phyloP scores from a whole-genome alignment of 2,113 vertebrate species.

The Calypte anna region DNA sequence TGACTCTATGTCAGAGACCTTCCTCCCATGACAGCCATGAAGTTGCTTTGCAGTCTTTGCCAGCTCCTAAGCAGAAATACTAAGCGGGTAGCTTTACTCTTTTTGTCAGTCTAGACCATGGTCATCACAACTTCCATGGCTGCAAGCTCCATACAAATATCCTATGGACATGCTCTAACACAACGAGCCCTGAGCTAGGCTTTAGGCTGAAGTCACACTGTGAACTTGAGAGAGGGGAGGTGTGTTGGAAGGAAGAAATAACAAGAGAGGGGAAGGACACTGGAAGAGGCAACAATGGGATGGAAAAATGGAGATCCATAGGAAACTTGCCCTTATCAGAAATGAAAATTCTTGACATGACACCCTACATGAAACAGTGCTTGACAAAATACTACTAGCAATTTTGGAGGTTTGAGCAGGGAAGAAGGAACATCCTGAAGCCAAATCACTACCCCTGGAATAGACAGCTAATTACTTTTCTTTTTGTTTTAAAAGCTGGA shows the following conservation, averaged over 20 bases:
- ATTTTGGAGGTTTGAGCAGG: background rate
- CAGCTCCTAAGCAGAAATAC: background rate
- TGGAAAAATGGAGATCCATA: background rate
- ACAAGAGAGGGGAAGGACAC: constrained; percentile 12
- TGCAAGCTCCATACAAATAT: background rate
- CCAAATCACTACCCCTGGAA: background rate
- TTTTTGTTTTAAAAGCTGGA: background rate
- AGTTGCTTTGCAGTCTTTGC: background rate
- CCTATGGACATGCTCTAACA: background rate
- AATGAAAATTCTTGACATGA: background rate
- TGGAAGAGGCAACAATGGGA: background rate
- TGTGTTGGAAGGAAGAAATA: constrained; percentile 31
- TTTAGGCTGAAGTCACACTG: background rate
- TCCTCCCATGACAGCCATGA: background rate
- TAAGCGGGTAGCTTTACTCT: background rate
- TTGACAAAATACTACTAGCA: background rate
- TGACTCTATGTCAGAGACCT: background rate
- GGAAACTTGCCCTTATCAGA: background rate
- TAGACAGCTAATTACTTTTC: background rate
- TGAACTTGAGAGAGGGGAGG: background rate
- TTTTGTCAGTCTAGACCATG: background rate
- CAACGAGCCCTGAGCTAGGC: background rate
- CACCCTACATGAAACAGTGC: background rate
- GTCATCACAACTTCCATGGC: background rate
- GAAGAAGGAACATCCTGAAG: constrained; percentile 26